Base-by-base conservation (phyloP, 2,113 vertebrate genomes). In the Melanerpes aurifrons region DNA sequence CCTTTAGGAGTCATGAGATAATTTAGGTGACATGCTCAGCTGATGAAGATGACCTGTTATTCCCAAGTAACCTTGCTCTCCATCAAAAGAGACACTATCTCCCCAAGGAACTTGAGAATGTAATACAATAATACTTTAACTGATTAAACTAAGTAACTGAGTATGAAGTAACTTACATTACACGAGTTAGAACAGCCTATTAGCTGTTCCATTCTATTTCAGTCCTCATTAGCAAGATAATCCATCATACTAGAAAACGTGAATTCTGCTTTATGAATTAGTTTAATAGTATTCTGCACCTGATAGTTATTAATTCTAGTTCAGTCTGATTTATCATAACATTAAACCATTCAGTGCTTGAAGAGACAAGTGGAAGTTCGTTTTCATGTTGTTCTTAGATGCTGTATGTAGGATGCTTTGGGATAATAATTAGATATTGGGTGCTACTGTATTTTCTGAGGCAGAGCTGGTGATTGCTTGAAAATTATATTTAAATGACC, bases 271-370 rank as follows among this genome's bases (percentile, higher is more conserved):
- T 96, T 96, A 96, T 90, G 91, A 97, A 97, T 97, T 95, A 93
- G 91, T 92, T 32, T 95, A 95, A 95, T 97, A 94, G 97, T 95
- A 96, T 59, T 74, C 84, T 93, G 82, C 90, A 97, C 96, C 96
- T 97, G 96, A 96, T 96, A 91, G 93, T 97, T 97, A 97, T 97
- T 97, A 95, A 96, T 97, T 97, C 93, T 58, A 70, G 69, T 95
- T 87, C 68, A 69, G 12, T 93, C 89, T 96, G 93, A 94, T 95
- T 93, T 97, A 96, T 96, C 84, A 80, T 95, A 94, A 78, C 63
- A 93, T 95, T 93, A 87, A 96, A 87, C 32, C 61, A 54, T 87
- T 93, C 54, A 70, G 2, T 73, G 13, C 97, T 96, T 96, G 87
- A 96, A 94, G 59, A 97, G 93, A 94, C 77, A 96, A 97, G 97